Base-by-base conservation (phyloP, 2,797 vertebrate genomes). In the Erpetoichthys calabaricus region DNA sequence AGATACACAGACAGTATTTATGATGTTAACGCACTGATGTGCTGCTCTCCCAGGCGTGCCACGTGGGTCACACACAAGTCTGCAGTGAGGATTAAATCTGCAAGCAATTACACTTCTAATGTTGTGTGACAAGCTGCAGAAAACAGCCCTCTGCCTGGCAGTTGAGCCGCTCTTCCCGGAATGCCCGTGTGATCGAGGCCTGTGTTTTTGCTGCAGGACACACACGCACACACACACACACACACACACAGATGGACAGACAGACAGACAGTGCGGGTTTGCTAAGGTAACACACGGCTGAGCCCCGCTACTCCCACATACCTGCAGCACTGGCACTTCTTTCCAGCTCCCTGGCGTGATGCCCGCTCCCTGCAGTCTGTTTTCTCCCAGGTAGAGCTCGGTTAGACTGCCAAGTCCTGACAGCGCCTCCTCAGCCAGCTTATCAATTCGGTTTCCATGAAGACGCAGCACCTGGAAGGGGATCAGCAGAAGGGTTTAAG, bases 271-370 rank as follows among this genome's bases (percentile, higher is more conserved):
- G 5, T 5, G 10, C 6, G 41, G 41, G 6, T 43, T 10, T 4
- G 3, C 43, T 6, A 5, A 10, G 7, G 7, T 56, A 56, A 6
- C 6, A 3, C 42, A 25, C 25, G 25, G 25, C 25, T 25, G 25
- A 25, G 25, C 25, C 25, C 25, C 25, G 25, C 25, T 25, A 25
- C 25, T 25, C 50, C 9, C 7, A 53, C 57, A 70, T 51, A 72
- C 76, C 76, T 74, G 68, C 6, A 74, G 66, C 9, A 65, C 65
- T 4, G 46, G 67, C 8, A 72, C 56, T 56, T 74, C 60, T 2
- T 70, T 69, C 78, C 77, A 79, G 8, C 70, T 70, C 56, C 74
- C 74, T 0, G 70, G 74, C 6, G 45, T 66, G 2, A 79, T 73
- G 63, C 66, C 56, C 1, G 67, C 63, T 0, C 75, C 55, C 1